A percentile compares a stretch with the other conserved stretches of the same genome.
Conservation (phyloP, 1,140 invertebrate genomes). For the Atta colombica region DNA sequence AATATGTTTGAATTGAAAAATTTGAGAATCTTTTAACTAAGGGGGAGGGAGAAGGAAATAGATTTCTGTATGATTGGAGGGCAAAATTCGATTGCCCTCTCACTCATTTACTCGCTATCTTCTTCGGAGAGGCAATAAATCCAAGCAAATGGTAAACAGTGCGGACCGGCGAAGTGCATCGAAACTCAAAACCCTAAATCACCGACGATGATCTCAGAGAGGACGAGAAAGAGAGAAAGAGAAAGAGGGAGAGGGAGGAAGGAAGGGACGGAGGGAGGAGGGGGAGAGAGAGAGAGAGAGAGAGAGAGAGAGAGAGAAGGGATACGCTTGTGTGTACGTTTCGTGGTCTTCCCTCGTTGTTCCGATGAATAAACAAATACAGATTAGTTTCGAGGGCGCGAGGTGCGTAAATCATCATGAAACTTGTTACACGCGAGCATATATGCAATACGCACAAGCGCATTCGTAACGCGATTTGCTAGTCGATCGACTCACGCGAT, state of each 20-base stretch:
- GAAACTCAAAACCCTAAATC: conserved; percentile 85
- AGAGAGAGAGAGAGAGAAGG: not conserved
- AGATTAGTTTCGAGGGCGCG: conserved; percentile 83
- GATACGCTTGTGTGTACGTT: conserved; percentile 49
- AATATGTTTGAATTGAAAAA: not conserved
- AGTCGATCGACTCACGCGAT: conserved; percentile 40
- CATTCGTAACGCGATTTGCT: conserved; percentile 63
- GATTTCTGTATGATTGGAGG: conserved; percentile 71
- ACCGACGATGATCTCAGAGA: conserved; percentile 72
- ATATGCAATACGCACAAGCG: conserved; percentile 46
- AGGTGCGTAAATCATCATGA: conserved; percentile 84
- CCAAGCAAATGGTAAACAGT: conserved; percentile 82
- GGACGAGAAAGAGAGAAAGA: conserved; percentile 51
- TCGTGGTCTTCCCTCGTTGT: conserved; percentile 80
- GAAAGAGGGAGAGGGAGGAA: not conserved
- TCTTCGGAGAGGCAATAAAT: conserved; percentile 82
- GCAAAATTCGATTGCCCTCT: conserved; percentile 78
- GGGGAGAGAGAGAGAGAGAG: not conserved
- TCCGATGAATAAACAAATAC: conserved; percentile 86
- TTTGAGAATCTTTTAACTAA: not conserved
- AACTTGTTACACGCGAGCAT: conserved; percentile 81
- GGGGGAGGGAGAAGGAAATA: not conserved
- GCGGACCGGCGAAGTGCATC: conserved; percentile 82
- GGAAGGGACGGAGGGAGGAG: conserved; percentile 19
- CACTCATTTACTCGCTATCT: conserved; percentile 72